Conservation (phyloP, 2,113 vertebrate genomes). For the Synchiropus splendidus region DNA sequence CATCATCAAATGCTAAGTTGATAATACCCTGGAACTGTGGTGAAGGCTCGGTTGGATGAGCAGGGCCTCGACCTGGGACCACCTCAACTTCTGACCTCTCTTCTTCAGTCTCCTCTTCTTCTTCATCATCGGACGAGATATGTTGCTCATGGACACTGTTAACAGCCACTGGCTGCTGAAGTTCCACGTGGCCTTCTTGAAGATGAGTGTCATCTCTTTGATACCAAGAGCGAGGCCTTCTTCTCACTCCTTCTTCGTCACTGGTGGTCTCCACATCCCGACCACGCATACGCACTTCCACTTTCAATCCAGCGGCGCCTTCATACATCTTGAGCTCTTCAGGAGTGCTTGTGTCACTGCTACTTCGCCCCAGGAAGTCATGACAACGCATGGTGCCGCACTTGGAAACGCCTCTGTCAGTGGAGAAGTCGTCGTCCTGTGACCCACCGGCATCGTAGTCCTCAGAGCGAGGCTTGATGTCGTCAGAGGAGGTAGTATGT, state of each 20-base stretch:
- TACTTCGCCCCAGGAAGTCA: slow-evolving; percentile 92
- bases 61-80: slow-evolving; percentile 41
- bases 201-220: slow-evolving; percentile 54
- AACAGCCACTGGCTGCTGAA: slow-evolving; percentile 35
- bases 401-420: slow-evolving; percentile 84
- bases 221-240: slow-evolving; percentile 72
- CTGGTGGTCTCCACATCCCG: slow-evolving; percentile 81
- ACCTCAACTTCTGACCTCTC: slow-evolving; percentile 72
- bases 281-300: slow-evolving; percentile 85
- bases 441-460: slow-evolving; percentile 98
- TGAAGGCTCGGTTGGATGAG: slow-evolving; percentile 51
- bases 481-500: slow-evolving; percentile 89
- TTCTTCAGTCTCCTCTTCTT: slow-evolving; percentile 88
- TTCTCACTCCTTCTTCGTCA: slow-evolving; percentile 79
- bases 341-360: slow-evolving; percentile 95
- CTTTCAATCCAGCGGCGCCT: slow-evolving; percentile 71
- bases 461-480: slow-evolving; percentile 95
- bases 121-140: slow-evolving; percentile 84
- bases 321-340: slow-evolving; percentile 93
- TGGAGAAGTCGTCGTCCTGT: slow-evolving; percentile 91
- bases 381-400: slow-evolving; percentile 91
- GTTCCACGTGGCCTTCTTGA: no score
- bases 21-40: slow-evolving; percentile 84
- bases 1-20: slow-evolving; percentile 92
- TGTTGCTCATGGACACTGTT: slow-evolving; percentile 59